These are phyloP conservation scores for Aphrophora alni DNA, from an alignment of 2,888 invertebrate genomes.

Conservation along the genomic window DNA sequence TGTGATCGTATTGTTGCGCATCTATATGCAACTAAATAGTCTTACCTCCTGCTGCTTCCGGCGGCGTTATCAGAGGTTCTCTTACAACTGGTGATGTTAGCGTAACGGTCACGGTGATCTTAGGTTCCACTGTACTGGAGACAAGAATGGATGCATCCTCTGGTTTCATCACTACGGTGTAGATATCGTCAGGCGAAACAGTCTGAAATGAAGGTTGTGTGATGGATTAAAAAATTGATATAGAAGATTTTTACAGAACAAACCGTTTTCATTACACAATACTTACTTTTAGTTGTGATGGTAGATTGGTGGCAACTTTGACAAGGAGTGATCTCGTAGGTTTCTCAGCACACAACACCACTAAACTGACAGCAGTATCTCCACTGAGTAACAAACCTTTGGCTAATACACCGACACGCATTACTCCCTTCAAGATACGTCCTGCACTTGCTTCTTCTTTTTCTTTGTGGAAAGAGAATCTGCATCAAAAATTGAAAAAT, in stretches of 20 bases:
- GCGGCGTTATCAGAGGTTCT: slow-evolving; percentile 60
- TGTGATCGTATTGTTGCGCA: neutral
- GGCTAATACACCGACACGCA: slow-evolving; percentile 92
- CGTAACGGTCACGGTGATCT: slow-evolving; percentile 80
- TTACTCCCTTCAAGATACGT: slow-evolving; percentile 91
- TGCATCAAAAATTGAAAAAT: too few relatives aligned
- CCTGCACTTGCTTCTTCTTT: slow-evolving; percentile 63
- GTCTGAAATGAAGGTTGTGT: too few relatives aligned
- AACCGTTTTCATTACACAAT: too few relatives aligned
- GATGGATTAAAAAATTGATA: too few relatives aligned
- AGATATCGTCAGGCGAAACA: slow-evolving; percentile 76
- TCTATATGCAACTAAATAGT: neutral
- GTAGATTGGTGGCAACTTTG: slow-evolving; percentile 38
- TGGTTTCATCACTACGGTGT: slow-evolving; percentile 82
- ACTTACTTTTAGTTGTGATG: slow-evolving; percentile 65
- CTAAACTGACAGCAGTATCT: slow-evolving; percentile 88
- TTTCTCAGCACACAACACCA: slow-evolving; percentile 93
- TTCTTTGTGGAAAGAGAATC: slow-evolving; percentile 72
- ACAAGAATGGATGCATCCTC: slow-evolving; percentile 87
- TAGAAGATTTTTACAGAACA: too few relatives aligned
- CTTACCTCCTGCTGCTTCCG: slow-evolving; percentile 32
- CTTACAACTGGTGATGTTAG: slow-evolving; percentile 93
- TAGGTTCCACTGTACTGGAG: slow-evolving; percentile 70
- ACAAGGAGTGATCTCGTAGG: slow-evolving; percentile 84
- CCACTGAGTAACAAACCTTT: slow-evolving; percentile 89